Evolutionary conservation across 53 echinoderm and acorn worm genomes (phyloP).

Genomic region (Apostichopus leukothele): DNA sequence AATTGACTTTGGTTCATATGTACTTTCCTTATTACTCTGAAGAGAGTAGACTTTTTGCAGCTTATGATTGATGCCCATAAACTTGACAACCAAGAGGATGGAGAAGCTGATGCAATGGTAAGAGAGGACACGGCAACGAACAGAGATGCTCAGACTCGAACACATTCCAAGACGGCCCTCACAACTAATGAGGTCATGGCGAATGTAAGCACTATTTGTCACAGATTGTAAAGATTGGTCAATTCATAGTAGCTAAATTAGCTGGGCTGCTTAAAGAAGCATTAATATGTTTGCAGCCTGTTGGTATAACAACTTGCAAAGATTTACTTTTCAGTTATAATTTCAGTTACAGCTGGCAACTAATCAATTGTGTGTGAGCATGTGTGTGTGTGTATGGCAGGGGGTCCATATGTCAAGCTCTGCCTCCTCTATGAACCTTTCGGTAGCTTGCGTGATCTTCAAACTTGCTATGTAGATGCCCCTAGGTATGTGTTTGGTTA

Average conservation of each 20-base stretch:
- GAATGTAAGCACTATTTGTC: background rate
- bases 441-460: too few species aligned
- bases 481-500: too few species aligned
- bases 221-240: too few species aligned
- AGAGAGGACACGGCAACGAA: background rate
- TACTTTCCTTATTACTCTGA: too few species aligned
- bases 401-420: too few species aligned
- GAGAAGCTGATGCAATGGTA: constrained; percentile 31
- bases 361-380: background rate
- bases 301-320: background rate
- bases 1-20: too few species aligned
- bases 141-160: background rate
- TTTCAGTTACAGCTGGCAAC: background rate
- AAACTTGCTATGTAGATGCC: too few species aligned
- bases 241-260: too few species aligned
- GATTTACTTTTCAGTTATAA: background rate
- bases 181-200: constrained; percentile 34
- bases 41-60: constrained; percentile 72
- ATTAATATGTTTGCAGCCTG: background rate
- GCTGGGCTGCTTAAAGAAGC: background rate
- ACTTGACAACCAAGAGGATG: constrained; percentile 7
- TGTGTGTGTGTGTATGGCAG: background rate
- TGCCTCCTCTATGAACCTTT: too few species aligned
- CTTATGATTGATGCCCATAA: constrained; percentile 77
- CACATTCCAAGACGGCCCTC: constrained; percentile 14